Evolutionary conservation across 2,797 vertebrate species (phyloP), one percentile per base, ranked within the genome.

Genomic region (Protonibea diacanthus): DNA sequence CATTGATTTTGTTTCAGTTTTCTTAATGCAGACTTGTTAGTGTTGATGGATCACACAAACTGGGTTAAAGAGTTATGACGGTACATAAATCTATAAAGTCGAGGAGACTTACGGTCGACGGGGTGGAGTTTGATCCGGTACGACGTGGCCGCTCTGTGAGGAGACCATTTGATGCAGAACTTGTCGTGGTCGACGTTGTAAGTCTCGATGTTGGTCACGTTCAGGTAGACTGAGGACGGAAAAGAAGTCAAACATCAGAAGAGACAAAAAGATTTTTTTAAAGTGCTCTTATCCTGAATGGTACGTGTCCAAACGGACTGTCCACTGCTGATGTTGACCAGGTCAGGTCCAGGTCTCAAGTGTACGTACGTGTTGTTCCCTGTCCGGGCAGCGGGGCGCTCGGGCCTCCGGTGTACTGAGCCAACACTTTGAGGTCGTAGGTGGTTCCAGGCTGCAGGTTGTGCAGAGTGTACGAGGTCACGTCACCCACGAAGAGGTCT

Each of bases 51-150:
- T 33, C 1, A 33, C 29, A 33, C 29, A 33, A 33, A 33, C 29
- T 8, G 6, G 29, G 6, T 33, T 33, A 33, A 33, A 33, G 29
- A 7, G 29, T 33, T 33, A 42, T 11, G 40, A 13, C 40, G 10
- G 40, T 3, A 4, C 12, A 11, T 42, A 13, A 44, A 44, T 44
- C 12, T 4, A 4, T 42, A 10, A 17, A 47, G 14, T 52, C 21
- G 9, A 12, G 23, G 42, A 60, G 63, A 95, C 92, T 91, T 89
- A 97, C 98, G 94, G 93, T 98, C 96, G 13, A 89, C 42, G 6
- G 98, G 98, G 81, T 95, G 95, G 52, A 99, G 94, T 51, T 96
- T 97, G 78, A 99, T 95, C 86, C 98, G 95, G 94, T 99, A 99
- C 1, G 98, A 99, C 0, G 97, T 97, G 13, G 97, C 98, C 4